Base-by-base conservation (phyloP, 2,797 vertebrate genomes). In the Delichon dasypus region DNA sequence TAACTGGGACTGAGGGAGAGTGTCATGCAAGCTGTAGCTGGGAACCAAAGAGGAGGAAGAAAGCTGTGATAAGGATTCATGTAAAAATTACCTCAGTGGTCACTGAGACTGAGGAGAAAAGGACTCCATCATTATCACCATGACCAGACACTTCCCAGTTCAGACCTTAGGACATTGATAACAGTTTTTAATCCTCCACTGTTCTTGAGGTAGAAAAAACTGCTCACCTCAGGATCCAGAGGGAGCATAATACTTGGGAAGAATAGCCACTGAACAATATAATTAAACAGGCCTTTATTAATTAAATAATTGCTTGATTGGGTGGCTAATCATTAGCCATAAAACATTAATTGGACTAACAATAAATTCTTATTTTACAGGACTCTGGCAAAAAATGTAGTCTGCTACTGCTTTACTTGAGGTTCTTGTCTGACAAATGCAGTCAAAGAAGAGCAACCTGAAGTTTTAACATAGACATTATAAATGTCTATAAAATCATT, bases 81-180 rank as follows among this genome's bases (percentile, higher is more conserved):
- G 16, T 26, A 11, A 81, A 72, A 90, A 61, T 65, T 0, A 19
- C 22, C 8, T 13, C 74, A 48, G 26, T 25, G 8, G 9, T 80
- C 30, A 36, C 42, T 11, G 30, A 60, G 34, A 53, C 30, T 26
- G 48, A 71, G 44, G 17, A 58, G 23, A 62, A 80, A 80, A 48
- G 7, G 20, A 54, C 13, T 3, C 13, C 17, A 15, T 13, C 12
- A 51, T 26, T 21, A 57, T 47, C 18, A 29, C 12, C 30, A 10
- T 13, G 10, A 54, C 27, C 42, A 62, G 38, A 50, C 6, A 29
- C 44, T 36, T 89, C 12, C 16, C 10, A 32, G 2, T 26, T 85
- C 34, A 62, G 16, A 58, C 8, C 16, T 85, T 30, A 50, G 15
- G 34, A 36, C 0, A 0, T 0, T 45, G 8, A 34, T 17, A 61